phyloP scores from a whole-genome alignment of 1,140 invertebrate genomes.

The Tetragonula clypearis region DNA sequence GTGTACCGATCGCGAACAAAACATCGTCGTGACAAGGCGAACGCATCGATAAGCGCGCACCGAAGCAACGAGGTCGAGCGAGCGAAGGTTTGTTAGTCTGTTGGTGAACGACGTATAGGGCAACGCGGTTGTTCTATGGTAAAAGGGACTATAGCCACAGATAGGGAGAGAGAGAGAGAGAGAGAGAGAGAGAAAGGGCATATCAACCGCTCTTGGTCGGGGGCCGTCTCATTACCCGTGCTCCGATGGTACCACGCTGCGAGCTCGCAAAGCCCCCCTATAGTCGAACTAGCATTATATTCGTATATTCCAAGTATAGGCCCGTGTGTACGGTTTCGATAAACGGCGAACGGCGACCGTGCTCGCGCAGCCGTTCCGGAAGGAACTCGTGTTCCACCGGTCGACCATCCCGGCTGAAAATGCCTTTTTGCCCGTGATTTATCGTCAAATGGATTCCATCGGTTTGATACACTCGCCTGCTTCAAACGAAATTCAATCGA shows the following conservation, averaged over 20 bases:
- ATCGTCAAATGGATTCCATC: neutral
- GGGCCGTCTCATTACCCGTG: slow-evolving; percentile 82
- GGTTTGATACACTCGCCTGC: no score
- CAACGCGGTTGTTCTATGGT: slow-evolving; percentile 45
- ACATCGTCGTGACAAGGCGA: neutral
- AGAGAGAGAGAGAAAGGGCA: slow-evolving; percentile 58
- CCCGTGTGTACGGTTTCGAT: slow-evolving; percentile 27
- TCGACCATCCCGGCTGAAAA: neutral
- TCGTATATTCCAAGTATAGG: slow-evolving; percentile 63
- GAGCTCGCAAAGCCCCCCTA: slow-evolving; percentile 70
- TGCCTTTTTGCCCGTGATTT: neutral
- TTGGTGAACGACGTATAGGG: slow-evolving; percentile 48
- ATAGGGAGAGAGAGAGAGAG: neutral
- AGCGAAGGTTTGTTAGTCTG: slow-evolving; percentile 56
- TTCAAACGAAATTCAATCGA: neutral
- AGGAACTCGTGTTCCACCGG: slow-evolving; percentile 26
- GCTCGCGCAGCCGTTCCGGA: slow-evolving; percentile 14
- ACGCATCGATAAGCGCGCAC: slow-evolving; percentile 50
- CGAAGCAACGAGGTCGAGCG: slow-evolving; percentile 41
- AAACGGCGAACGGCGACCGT: slow-evolving; percentile 26
- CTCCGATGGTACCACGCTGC: slow-evolving; percentile 78
- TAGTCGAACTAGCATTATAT: slow-evolving; percentile 69
- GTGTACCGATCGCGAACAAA: neutral
- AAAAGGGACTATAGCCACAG: slow-evolving; percentile 57
- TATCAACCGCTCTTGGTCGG: slow-evolving; percentile 80